Base-by-base conservation (phyloP, 2,888 invertebrate genomes). In the Oligia fasciuncula region DNA sequence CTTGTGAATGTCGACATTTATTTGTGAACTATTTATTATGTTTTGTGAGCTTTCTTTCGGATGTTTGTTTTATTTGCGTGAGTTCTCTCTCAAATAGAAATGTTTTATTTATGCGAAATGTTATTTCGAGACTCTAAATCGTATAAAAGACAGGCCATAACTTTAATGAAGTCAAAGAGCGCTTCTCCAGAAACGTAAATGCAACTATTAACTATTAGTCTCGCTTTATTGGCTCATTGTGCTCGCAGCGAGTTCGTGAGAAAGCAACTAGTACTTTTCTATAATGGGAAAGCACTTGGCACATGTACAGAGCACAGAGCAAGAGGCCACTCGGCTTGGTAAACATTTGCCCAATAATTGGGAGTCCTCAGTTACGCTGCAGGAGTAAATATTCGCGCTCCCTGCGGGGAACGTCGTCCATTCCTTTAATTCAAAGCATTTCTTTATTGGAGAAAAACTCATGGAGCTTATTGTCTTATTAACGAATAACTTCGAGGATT, bases 281-380 rank as follows among this genome's bases (percentile, higher is more conserved):
- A 91, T 94, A 95, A 95, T 94, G 92, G 93, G 89, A 88, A 91
- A 92, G 92, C 92, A 93, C 93, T 96, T 95, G 94, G 94, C 94
- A 94, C 94, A 92, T 92, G 93, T 92, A 92, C 92, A 89, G 92
- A 90, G 90, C 91, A 87, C 88, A 89, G 91, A 93, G 93, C 92
- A 92, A 93, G 91, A 91, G 94, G 92, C 94, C 93, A 94, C 95
- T 96, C 92, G 93, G 90, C 91, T 93, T 87, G 87, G 95, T 94
- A 96, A 96, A 96, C 94, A 95, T 96, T 96, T 96, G 93, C 94
- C 95, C 96, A 95, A 96, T 96, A 95, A 96, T 96, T 96, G 95
- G 94, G 93, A 94, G 94, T 95, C 94, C 92, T 94, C 93, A 93
- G 95, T 94, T 93, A 95, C 95, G 94, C 93, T 93, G 86, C 91